Conservation (phyloP, 2,113 vertebrate genomes). For the Pavo muticus region DNA sequence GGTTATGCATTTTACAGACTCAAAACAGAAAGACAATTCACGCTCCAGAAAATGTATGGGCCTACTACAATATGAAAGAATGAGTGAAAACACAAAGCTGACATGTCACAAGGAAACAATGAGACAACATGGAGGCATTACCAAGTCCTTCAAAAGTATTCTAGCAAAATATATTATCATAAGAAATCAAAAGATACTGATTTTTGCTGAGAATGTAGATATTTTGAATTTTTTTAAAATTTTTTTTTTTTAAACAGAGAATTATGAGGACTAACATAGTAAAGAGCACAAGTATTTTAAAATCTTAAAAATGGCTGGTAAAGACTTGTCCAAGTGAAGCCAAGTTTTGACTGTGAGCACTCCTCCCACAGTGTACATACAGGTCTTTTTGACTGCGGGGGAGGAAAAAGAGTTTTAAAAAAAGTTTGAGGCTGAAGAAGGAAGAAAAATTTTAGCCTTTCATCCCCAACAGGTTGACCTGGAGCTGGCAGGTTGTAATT, state of each 20-base stretch:
- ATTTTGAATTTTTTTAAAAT: not conserved
- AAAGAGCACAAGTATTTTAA: not conserved
- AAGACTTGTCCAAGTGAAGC: not conserved
- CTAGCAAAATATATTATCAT: not conserved
- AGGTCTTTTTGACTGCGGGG: not conserved
- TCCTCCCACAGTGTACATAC: not conserved
- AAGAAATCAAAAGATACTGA: not conserved
- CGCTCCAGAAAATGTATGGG: not conserved
- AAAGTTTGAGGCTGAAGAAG: not conserved
- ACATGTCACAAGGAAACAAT: not conserved
- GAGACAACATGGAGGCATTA: not conserved
- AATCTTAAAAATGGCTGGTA: not conserved
- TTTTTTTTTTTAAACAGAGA: not conserved
- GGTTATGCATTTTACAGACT: not conserved
- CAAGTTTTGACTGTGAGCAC: not conserved
- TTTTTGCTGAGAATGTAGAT: not conserved
- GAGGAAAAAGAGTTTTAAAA: not conserved
- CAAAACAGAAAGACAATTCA: not conserved
- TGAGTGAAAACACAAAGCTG: not conserved
- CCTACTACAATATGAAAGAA: not conserved
- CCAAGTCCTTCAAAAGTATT: not conserved
- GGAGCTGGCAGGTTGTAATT: not conserved
- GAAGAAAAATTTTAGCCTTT: not conserved
- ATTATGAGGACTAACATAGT: not conserved
- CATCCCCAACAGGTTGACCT: accelerated